phyloP scores from a whole-genome alignment of 2,888 invertebrate genomes.

The Brachyopa scutellaris region DNA sequence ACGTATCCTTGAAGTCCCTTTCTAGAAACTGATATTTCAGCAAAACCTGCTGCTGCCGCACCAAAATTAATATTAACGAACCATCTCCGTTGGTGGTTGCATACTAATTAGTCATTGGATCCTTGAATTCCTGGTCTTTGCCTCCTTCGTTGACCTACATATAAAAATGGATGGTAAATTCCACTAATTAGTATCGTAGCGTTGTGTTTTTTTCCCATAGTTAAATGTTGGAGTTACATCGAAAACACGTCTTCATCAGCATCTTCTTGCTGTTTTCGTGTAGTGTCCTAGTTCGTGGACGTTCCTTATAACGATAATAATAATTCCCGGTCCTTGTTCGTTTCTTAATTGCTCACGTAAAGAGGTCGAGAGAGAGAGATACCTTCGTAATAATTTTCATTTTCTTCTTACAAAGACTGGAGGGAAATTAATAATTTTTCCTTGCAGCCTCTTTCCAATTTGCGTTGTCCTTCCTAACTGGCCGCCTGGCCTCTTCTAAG shows the following conservation, averaged over 20 bases:
- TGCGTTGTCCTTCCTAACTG: constrained; percentile 13
- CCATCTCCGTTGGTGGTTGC: constrained; percentile 54
- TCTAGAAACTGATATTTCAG: constrained; percentile 1
- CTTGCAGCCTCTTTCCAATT: constrained; percentile 22
- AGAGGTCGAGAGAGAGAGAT: constrained; percentile 42
- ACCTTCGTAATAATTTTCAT: constrained; percentile 66
- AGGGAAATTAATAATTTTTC: constrained; percentile 64
- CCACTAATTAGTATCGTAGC: constrained; percentile 66
- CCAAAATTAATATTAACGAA: constrained; percentile 65
- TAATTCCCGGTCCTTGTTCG: constrained; percentile 38
- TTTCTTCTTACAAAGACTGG: constrained; percentile 39
- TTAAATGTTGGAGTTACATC: constrained; percentile 1
- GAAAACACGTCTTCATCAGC: constrained; percentile 51
- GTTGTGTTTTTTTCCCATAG: constrained; percentile 20
- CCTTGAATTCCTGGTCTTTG: constrained; percentile 30
- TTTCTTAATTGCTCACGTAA: constrained; percentile 71
- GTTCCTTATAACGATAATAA: constrained; percentile 40
- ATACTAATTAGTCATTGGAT: constrained; percentile 68
- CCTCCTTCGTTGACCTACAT: constrained; percentile 49
- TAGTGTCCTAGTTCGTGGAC: constrained; percentile 30
- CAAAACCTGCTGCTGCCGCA: constrained; percentile 31
- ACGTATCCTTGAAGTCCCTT: constrained; percentile 19
- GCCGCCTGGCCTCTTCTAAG: no score
- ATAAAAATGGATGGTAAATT: constrained; percentile 64
- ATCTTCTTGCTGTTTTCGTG: constrained; percentile 13